These are phyloP conservation scores for Acleris holmiana DNA, from an alignment of 2,888 invertebrate genomes.

Conservation along the genomic window DNA sequence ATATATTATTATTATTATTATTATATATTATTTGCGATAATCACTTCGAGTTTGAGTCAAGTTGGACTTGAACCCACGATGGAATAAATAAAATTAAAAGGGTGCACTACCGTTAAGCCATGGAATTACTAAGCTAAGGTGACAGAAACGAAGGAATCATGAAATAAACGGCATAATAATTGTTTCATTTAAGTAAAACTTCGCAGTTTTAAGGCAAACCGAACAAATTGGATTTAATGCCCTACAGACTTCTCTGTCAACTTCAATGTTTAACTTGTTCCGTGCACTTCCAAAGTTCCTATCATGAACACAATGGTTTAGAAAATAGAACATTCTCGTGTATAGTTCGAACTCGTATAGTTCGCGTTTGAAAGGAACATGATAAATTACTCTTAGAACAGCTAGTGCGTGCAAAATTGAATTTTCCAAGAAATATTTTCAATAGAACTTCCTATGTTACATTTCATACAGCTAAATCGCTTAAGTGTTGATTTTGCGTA, in stretches of 20 bases:
- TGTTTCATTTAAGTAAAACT: conserved; percentile 42
- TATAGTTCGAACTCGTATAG: conserved; percentile 40
- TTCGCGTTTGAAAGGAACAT: conserved; percentile 24
- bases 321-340: conserved; percentile 51
- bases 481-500: too few species aligned
- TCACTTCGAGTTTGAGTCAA: too few species aligned
- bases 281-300: conserved; percentile 60
- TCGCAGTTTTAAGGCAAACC: conserved; percentile 55
- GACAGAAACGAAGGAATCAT: too few species aligned
- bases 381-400: conserved; percentile 30
- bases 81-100: too few species aligned
- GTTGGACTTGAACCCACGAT: too few species aligned
- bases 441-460: conserved; percentile 12
- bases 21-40: too few species aligned
- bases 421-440: conserved; percentile 28
- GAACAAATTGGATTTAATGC: conserved; percentile 52
- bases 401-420: conserved; percentile 30
- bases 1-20: too few species aligned
- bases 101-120: too few species aligned
- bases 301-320: conserved; percentile 58
- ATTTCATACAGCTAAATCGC: too few species aligned
- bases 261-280: conserved; percentile 74
- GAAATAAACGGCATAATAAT: too few species aligned
- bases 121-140: too few species aligned
- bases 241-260: conserved; percentile 61